A percentile compares a stretch with the other conserved stretches of the same genome.
These are phyloP conservation scores for Fabriciana adippe DNA, from an alignment of 2,888 invertebrate species.

Conservation along the genomic window DNA sequence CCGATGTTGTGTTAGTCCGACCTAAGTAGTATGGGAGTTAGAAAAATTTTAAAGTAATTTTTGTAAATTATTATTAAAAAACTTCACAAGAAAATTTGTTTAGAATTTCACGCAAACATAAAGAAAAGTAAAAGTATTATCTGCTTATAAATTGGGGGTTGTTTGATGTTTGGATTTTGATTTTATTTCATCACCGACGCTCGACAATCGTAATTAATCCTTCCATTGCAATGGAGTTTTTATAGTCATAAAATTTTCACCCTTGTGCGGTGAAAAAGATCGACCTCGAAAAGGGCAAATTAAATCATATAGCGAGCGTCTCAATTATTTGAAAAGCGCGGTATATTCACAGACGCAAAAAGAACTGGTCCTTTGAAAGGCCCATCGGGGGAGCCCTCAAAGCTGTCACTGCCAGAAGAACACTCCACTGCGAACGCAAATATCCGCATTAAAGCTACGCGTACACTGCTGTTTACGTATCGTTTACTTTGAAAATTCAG, in stretches of 20 bases:
- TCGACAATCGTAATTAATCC: conserved; percentile 37
- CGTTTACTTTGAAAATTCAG: conserved; percentile 44
- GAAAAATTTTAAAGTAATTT: no score
- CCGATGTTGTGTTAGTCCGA: not conserved
- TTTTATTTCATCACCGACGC: conserved; percentile 21
- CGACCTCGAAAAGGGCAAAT: conserved; percentile 72
- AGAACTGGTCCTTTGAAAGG: conserved; percentile 79
- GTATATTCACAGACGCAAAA: conserved; percentile 70
- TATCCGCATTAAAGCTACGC: conserved; percentile 50
- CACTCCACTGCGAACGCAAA: conserved; percentile 63
- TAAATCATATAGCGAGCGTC: conserved; percentile 78
- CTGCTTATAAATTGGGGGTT: conserved; percentile 3
- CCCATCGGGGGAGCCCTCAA: conserved; percentile 74
- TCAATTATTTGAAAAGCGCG: conserved; percentile 77
- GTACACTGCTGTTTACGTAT: conserved; percentile 53
- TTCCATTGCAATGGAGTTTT: conserved; percentile 35
- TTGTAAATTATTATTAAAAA: no score
- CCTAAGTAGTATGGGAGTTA: not conserved
- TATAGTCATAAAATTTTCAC: conserved; percentile 49
- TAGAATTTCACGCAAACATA: conserved; percentile 8
- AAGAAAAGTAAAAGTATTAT: conserved; percentile 6
- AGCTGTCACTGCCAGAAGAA: conserved; percentile 78
- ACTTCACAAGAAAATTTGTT: not conserved
- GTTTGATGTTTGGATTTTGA: conserved; percentile 17
- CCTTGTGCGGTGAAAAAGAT: conserved; percentile 55